phyloP scores from a whole-genome alignment of 2,888 invertebrate genomes.

The Cataglyphis livida region DNA sequence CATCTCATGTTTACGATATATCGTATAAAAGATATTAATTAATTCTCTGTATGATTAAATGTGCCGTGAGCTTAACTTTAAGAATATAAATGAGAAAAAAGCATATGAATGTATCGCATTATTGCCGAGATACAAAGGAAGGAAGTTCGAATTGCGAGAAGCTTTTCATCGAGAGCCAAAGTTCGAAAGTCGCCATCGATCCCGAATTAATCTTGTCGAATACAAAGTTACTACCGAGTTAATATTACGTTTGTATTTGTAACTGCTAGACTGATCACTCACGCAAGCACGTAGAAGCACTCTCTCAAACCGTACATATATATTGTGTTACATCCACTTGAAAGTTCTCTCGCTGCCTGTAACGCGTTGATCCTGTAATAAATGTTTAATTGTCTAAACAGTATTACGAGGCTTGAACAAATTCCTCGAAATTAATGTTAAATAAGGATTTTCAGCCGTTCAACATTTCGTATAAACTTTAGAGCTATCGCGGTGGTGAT shows the following conservation, averaged over 20 bases:
- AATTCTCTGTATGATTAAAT: not conserved
- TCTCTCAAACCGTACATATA: not conserved
- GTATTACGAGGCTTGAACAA: not conserved
- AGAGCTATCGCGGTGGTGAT: not conserved
- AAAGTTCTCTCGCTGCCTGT: not conserved
- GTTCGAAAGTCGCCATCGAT: constrained; percentile 16
- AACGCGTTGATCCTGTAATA: not conserved
- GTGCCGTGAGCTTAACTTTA: not conserved
- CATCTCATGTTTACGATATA: not conserved
- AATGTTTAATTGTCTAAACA: not conserved
- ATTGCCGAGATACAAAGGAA: constrained; percentile 1
- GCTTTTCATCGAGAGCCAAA: not conserved
- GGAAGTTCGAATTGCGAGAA: not conserved
- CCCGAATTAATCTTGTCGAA: not conserved
- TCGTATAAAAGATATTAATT: not conserved
- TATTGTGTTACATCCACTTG: not conserved
- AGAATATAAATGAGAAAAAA: not conserved
- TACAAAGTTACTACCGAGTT: constrained; percentile 15
- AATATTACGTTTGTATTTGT: not conserved
- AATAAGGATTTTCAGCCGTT: not conserved
- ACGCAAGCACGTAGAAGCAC: not conserved
- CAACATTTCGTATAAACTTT: constrained; percentile 6
- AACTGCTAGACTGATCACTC: not conserved
- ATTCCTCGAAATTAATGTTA: not conserved
- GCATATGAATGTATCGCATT: not conserved